These are phyloP conservation scores for Prionace glauca DNA, from an alignment of 2,797 vertebrate genomes.

Conservation along the genomic window DNA sequence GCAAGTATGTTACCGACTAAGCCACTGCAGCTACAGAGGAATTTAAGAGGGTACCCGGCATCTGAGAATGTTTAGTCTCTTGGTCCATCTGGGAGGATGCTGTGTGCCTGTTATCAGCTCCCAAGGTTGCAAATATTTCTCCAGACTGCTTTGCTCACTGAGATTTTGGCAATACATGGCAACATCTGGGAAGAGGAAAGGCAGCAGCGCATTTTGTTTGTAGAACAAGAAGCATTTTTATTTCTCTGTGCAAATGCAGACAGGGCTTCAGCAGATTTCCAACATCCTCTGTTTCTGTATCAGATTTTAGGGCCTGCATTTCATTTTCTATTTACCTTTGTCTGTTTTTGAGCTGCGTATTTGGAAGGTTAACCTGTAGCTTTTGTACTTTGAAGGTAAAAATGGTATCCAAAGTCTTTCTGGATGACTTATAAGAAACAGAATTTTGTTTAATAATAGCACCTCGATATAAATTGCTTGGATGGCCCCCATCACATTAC, in stretches of 20 bases:
- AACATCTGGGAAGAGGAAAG: neutral
- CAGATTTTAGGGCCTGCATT: neutral
- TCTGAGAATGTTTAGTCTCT: neutral
- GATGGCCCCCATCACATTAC: neutral
- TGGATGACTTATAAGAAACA: neutral
- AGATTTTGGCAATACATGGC: neutral
- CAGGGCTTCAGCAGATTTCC: neutral
- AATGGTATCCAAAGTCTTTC: neutral
- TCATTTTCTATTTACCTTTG: neutral
- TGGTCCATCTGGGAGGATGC: neutral
- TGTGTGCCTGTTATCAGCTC: neutral
- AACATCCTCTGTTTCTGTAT: neutral
- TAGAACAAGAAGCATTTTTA: neutral
- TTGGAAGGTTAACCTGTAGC: neutral
- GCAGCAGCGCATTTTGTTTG: neutral
- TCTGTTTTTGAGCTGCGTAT: neutral
- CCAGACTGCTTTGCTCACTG: neutral
- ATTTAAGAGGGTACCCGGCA: neutral
- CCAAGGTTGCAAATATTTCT: neutral
- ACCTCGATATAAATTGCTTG: neutral
- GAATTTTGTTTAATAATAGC: neutral
- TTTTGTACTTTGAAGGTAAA: neutral
- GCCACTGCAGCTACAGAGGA: neutral
- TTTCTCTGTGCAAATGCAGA: neutral
- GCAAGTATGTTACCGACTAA: neutral